Evolutionary conservation across 1,140 invertebrate genomes (phyloP).

Genomic region (Tigriopus japonicus): DNA sequence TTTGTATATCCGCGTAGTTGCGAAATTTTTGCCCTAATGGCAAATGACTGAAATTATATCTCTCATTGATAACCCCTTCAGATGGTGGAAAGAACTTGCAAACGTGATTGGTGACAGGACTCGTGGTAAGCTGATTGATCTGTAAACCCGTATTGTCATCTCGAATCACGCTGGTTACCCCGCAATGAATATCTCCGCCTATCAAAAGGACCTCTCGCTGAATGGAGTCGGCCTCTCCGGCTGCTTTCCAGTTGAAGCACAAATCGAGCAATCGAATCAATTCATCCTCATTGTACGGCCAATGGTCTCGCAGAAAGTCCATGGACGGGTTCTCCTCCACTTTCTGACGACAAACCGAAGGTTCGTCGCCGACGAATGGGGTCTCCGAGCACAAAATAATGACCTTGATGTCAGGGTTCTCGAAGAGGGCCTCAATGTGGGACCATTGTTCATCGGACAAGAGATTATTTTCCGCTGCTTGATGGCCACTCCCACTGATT

Average conservation of each 20-base stretch:
- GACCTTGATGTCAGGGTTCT: neutral
- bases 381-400: slow-evolving; percentile 8
- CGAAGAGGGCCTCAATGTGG: neutral
- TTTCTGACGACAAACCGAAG: neutral
- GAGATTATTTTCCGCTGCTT: neutral
- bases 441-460: neutral
- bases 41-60: neutral
- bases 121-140: slow-evolving; percentile 6
- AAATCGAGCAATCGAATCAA: neutral
- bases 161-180: neutral
- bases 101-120: slow-evolving; percentile 5
- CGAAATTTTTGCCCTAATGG: neutral
- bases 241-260: slow-evolving; percentile 4
- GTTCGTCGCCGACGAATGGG: slow-evolving; percentile 9
- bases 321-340: neutral
- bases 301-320: slow-evolving; percentile 10
- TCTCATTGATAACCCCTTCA: neutral
- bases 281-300: slow-evolving; percentile 2
- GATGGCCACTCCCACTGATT: neutral
- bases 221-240: neutral
- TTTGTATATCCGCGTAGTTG: neutral
- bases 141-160: neutral
- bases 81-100: slow-evolving; percentile 9
- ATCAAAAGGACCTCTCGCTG: neutral
- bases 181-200: slow-evolving; percentile 4